These are phyloP conservation scores for Hirudinaria manillensis DNA, from an alignment of 2,888 invertebrate genomes.

Conservation along the genomic window DNA sequence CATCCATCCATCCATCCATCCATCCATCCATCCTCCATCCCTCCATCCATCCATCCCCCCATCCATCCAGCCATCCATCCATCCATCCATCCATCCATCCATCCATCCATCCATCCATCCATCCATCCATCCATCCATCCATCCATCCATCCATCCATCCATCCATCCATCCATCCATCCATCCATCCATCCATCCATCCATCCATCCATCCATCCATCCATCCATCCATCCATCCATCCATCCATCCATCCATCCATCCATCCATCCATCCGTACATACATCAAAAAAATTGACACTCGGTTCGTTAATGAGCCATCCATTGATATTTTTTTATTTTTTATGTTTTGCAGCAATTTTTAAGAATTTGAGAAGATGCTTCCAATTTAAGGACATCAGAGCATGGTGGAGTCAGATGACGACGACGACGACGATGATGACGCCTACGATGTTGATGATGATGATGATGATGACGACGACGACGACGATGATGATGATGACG, in stretches of 20 bases:
- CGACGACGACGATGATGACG: too few species aligned
- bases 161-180: background rate
- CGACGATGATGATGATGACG: background rate
- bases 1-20: background rate
- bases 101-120: too few species aligned
- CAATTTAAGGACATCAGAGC: too few species aligned
- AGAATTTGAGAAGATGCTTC: too few species aligned
- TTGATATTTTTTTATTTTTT: too few species aligned
- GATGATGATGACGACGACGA: constrained; percentile 11
- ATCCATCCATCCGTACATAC: background rate
- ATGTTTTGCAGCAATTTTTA: too few species aligned
- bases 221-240: constrained; percentile 1
- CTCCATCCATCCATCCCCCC: background rate
- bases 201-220: background rate
- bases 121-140: background rate
- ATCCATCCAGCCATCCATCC: background rate
- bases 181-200: constrained; percentile 2
- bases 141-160: background rate
- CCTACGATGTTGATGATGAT: background rate
- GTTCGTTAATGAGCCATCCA: too few species aligned
- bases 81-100: background rate
- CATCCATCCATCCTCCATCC: background rate
- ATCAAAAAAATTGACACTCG: background rate
- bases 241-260: background rate
- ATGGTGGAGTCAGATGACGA: too few species aligned